Conservation (phyloP, 1,140 invertebrate genomes). For the Camponotus vicinus region DNA sequence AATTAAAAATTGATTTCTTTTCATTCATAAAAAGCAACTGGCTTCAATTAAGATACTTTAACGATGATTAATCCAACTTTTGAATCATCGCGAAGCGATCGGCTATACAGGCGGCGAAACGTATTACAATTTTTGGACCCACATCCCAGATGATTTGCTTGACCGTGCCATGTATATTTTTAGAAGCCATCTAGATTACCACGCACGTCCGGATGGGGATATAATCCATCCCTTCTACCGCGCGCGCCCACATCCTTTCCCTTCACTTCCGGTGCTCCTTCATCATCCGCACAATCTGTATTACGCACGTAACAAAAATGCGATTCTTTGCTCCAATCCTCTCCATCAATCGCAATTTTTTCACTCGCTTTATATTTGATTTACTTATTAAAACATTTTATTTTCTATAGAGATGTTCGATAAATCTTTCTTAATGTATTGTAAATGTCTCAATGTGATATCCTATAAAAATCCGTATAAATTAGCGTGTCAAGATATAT, state of each 20-base stretch:
- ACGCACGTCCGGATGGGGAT: constrained; percentile 54
- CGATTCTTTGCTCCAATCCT: background rate
- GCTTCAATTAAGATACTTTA: constrained; percentile 1
- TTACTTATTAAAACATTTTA: background rate
- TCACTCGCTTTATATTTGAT: background rate
- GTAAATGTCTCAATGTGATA: background rate
- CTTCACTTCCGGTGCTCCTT: background rate
- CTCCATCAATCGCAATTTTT: background rate
- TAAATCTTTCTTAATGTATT: background rate
- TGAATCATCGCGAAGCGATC: background rate
- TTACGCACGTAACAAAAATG: constrained; percentile 47
- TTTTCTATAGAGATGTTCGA: constrained; percentile 3
- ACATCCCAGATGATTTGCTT: constrained; percentile 82
- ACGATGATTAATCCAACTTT: background rate
- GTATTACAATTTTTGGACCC: constrained; percentile 82
- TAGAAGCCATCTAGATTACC: constrained; percentile 83
- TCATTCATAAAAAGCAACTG: background rate
- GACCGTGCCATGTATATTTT: constrained; percentile 82
- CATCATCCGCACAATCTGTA: background rate
- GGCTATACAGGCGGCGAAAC: constrained; percentile 6
- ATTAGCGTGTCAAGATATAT: constrained; percentile 28
- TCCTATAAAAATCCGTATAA: constrained; percentile 13
- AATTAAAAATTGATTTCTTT: background rate
- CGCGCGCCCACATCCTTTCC: background rate
- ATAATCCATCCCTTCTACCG: constrained; percentile 27